A percentile compares a stretch with the other conserved stretches of the same genome.
phyloP scores from a whole-genome alignment of 64 coral and sea anemone genomes.

The Platygyra sinensis region DNA sequence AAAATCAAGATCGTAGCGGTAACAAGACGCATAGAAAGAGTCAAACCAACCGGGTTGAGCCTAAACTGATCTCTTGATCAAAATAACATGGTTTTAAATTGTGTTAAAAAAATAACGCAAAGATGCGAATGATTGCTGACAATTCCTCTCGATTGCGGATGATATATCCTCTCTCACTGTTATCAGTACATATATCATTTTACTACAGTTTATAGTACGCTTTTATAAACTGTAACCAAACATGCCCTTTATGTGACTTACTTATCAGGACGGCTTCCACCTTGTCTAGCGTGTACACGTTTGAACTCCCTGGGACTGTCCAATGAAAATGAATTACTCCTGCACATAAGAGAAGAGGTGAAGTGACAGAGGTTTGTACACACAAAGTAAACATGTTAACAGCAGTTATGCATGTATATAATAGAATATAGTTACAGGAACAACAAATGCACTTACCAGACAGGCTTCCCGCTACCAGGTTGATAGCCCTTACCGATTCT shows the following conservation, averaged over 20 bases:
- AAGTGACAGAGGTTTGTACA: background rate
- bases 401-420: background rate
- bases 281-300: conserved; percentile 86
- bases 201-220: no score
- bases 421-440: background rate
- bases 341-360: background rate
- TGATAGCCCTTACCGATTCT: conserved; percentile 86
- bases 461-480: conserved; percentile 79
- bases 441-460: conserved; percentile 72
- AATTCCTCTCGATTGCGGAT: no score
- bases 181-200: no score
- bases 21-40: no score
- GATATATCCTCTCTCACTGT: no score
- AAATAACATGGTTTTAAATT: no score
- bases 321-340: conserved; percentile 92
- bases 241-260: conserved; percentile 17
- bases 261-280: conserved; percentile 84
- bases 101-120: no score
- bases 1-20: no score
- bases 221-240: background rate
- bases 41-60: no score
- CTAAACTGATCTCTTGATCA: no score
- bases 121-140: no score
- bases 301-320: conserved; percentile 86
- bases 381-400: background rate